Percentiles rank a stretch among this genome's conserved stretches.
Conservation (phyloP, 92 coral and sea anemone genomes). For the Ricordea florida region DNA sequence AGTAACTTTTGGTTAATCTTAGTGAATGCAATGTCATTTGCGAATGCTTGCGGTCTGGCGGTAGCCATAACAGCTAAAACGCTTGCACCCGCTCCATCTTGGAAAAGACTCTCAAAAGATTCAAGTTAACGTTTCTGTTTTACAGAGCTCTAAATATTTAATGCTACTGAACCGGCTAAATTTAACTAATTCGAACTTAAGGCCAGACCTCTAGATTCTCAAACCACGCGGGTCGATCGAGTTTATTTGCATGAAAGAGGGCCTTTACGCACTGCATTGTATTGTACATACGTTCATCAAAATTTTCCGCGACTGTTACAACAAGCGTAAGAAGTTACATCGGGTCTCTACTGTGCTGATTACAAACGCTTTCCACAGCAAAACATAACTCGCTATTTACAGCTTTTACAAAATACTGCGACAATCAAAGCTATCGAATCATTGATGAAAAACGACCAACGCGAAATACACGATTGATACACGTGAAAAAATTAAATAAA, state of each 20-base stretch:
- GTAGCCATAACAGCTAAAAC: background rate
- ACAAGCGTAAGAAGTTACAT: no score
- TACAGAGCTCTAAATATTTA: slow-evolving; percentile 28
- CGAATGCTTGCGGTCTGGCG: slow-evolving; percentile 5
- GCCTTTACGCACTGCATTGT: background rate
- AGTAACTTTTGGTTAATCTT: no score
- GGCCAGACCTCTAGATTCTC: background rate
- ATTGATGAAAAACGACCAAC: no score
- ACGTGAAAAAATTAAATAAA: no score
- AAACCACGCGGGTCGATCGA: background rate
- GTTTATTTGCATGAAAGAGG: background rate
- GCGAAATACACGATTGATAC: no score
- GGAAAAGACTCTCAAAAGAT: background rate
- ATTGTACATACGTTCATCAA: no score
- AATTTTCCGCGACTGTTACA: no score
- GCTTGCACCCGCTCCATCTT: background rate
- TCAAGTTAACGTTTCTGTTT: background rate
- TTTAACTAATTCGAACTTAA: background rate
- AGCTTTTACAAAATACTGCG: no score
- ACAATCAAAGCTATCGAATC: no score
- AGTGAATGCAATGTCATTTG: background rate
- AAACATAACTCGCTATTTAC: no score
- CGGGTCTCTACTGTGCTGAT: no score
- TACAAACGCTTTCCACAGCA: no score
- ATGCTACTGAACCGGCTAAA: slow-evolving; percentile 3